These are phyloP conservation scores for Ianthella basta DNA, from an alignment of 37 sponge, comb jelly and placozoan species.

Conservation along the genomic window DNA sequence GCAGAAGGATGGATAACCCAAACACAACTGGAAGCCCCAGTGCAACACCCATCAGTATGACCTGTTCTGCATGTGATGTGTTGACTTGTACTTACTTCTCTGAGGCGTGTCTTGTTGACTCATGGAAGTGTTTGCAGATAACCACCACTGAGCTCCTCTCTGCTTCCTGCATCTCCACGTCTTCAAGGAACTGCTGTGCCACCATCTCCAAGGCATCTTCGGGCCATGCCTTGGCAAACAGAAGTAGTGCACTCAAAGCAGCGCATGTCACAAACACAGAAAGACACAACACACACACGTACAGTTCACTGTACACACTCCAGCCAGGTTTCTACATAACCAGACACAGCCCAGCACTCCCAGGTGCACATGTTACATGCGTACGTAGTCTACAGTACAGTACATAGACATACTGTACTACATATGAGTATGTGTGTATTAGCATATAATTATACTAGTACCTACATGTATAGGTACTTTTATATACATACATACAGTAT, in stretches of 20 bases:
- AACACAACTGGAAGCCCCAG: too few relatives aligned
- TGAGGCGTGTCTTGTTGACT: slow-evolving; percentile 83
- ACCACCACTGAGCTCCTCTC: slow-evolving; percentile 78
- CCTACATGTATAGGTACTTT: too few relatives aligned
- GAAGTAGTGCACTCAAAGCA: neutral
- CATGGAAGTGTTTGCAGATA: slow-evolving; percentile 95
- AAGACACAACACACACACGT: neutral
- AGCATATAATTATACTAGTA: too few relatives aligned
- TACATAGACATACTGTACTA: neutral
- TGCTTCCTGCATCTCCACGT: slow-evolving; percentile 83
- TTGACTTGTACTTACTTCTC: slow-evolving; percentile 63
- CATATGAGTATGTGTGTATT: too few relatives aligned
- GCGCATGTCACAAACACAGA: neutral
- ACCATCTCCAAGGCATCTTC: slow-evolving; percentile 95
- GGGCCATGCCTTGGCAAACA: slow-evolving; percentile 84
- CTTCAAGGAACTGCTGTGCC: slow-evolving; percentile 96
- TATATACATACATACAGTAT: neutral
- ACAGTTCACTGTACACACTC: too few relatives aligned
- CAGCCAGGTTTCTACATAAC: neutral
- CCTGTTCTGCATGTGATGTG: too few relatives aligned
- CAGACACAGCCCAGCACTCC: too few relatives aligned
- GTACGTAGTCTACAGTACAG: too few relatives aligned
- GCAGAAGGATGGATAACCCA: slow-evolving; percentile 9
- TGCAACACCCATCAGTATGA: too few relatives aligned
- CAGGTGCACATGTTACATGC: too few relatives aligned